A percentile compares a stretch with the other conserved stretches of the same genome.
These are phyloP conservation scores for Pomacea maculata DNA, from an alignment of 1,140 invertebrate genomes.

Conservation along the genomic window DNA sequence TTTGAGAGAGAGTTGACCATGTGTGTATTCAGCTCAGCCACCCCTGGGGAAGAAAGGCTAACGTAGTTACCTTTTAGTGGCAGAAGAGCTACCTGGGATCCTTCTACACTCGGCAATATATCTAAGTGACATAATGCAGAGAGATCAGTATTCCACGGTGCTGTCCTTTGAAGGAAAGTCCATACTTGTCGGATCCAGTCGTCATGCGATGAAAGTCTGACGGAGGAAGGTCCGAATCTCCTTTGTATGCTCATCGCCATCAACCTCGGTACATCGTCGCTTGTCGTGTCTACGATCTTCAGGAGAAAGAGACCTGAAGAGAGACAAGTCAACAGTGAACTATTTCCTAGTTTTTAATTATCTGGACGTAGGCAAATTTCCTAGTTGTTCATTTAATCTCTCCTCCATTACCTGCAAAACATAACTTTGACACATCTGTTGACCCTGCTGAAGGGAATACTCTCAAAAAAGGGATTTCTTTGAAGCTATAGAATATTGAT, in stretches of 20 bases:
- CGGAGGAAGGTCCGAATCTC: neutral
- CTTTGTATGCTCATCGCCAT: neutral
- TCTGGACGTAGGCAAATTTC: too few species aligned
- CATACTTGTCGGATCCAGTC: constrained; percentile 18
- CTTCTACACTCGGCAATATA: constrained; percentile 12
- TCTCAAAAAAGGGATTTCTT: too few species aligned
- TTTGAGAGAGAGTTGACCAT: constrained; percentile 2
- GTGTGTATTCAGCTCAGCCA: neutral
- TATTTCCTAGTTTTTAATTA: too few species aligned
- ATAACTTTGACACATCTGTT: too few species aligned
- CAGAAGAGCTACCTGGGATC: neutral
- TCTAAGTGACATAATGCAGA: neutral
- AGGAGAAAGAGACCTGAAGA: constrained; percentile 1
- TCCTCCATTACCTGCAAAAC: too few species aligned
- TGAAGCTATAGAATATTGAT: too few species aligned
- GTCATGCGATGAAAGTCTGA: neutral
- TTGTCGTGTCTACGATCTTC: neutral
- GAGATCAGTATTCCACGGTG: neutral
- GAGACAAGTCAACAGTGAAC: neutral
- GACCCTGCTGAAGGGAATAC: too few species aligned
- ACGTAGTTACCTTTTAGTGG: constrained; percentile 16
- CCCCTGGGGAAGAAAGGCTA: neutral
- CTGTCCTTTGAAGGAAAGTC: constrained; percentile 3
- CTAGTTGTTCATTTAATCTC: too few species aligned
- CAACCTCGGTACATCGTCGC: neutral